Base-by-base conservation (phyloP, 2,888 invertebrate genomes). In the Drosophila putrida region DNA sequence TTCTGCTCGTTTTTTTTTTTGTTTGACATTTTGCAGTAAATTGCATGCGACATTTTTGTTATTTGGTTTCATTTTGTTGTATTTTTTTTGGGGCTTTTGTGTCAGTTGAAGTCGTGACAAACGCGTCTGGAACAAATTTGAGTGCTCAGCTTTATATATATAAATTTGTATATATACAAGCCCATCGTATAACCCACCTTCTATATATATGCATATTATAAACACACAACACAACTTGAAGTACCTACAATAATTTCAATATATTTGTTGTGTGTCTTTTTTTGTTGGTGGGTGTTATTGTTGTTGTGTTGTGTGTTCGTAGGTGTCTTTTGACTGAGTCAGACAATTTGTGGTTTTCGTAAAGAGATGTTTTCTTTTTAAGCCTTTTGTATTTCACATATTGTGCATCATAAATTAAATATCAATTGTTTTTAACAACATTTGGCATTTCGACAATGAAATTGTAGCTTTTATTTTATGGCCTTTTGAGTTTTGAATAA, bases 11-110 rank as follows among this genome's bases (percentile, higher is more conserved):
- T 25, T 59, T 59, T n/a, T 31, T 36, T 35, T 38, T n/a, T 27
- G 39, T 25, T 25, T 47, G 35, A 50, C 50, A 38, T 75, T 77
- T 82, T 69, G 79, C 82, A 81, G 62, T 75, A 84, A 87, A 82
- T 81, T 87, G 79, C 82, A 81, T 75, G 80, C 82, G 80, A 79
- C 80, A 53, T 72, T 84, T 84, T 11, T 28, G 79, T 74, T 28
- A 67, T 67, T 63, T 47, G 31, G 35, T 36, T 63, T 47, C 39
- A 27, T 68, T 59, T 51, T 15, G 20, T 38, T 28, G 38, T 20
- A 3, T 43, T 31, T 31, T 13, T n/a, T 54, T 41, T 46, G 27
- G 49, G 53, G 50, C 82, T 78, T 85, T 84, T 84, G 85, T 80
- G 71, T 64, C 64, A 49, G 50, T 43, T 64, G 57, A 62, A 55